Evolutionary conservation across 2,113 vertebrate genomes (phyloP).

Genomic region (Gallinago undulata): DNA sequence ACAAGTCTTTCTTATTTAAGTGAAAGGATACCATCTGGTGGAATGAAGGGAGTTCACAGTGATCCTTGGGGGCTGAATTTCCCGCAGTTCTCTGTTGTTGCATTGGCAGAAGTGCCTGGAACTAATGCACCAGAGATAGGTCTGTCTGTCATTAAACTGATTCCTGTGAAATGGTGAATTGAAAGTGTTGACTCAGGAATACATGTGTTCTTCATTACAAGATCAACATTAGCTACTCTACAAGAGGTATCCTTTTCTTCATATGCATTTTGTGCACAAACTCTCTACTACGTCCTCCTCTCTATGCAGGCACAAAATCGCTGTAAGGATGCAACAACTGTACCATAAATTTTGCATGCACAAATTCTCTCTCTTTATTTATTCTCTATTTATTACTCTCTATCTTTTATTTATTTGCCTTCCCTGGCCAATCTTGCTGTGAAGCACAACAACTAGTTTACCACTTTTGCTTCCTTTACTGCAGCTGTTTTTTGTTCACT

Average conservation of each 20-base stretch:
- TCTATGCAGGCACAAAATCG: not conserved
- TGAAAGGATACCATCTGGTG: conserved; percentile 11
- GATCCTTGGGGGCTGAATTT: not conserved
- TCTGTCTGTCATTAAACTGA: too few relatives aligned
- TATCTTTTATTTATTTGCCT: not conserved
- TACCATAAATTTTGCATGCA: not conserved
- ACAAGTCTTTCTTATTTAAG: not conserved
- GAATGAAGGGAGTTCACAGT: not conserved
- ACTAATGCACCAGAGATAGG: too few relatives aligned
- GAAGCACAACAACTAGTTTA: not conserved
- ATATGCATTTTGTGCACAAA: not conserved
- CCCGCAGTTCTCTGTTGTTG: too few relatives aligned
- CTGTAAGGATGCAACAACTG: not conserved
- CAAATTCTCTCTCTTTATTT: not conserved
- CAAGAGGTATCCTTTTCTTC: not conserved
- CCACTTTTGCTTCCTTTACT: not conserved
- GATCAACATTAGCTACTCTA: not conserved
- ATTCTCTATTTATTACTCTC: too few relatives aligned
- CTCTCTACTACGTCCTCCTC: not conserved
- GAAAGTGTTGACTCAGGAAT: not conserved
- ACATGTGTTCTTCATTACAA: not conserved
- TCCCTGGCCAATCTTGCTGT: not conserved
- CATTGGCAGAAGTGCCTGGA: too few relatives aligned
- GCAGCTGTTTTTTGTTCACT: not conserved
- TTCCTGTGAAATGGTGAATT: too few relatives aligned